Conservation (phyloP, 2,888 invertebrate species). For the Synergus itoensis region DNA sequence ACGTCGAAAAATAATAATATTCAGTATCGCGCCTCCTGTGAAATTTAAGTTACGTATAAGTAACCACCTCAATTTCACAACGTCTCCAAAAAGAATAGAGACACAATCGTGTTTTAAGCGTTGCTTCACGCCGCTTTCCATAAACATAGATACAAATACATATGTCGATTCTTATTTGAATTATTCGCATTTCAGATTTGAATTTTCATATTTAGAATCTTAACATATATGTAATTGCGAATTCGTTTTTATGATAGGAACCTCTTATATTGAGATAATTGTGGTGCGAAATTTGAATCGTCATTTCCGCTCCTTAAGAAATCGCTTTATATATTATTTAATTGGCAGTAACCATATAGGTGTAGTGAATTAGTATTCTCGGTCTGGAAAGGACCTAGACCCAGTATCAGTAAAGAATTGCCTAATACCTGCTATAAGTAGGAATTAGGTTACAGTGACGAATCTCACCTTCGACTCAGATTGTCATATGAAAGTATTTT, state of each 20-base stretch:
- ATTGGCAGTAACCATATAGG: background rate
- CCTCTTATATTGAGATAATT: background rate
- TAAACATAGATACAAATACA: background rate
- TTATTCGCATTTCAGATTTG: too few relatives aligned
- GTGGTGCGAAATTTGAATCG: background rate
- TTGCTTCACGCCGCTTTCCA: slow-evolving; percentile 3
- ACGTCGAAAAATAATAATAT: slow-evolving; percentile 31
- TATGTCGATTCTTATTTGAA: background rate
- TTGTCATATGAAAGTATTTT: slow-evolving; percentile 29
- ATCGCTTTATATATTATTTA: background rate
- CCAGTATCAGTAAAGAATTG: slow-evolving; percentile 62
- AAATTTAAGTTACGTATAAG: slow-evolving; percentile 29
- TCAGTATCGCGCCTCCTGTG: slow-evolving; percentile 27
- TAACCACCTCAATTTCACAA: slow-evolving; percentile 27
- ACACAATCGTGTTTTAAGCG: background rate
- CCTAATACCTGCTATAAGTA: slow-evolving; percentile 57
- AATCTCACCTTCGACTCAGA: slow-evolving; percentile 23
- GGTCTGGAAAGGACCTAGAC: slow-evolving; percentile 64
- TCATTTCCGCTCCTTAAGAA: too few relatives aligned
- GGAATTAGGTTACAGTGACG: slow-evolving; percentile 67
- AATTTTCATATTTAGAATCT: background rate
- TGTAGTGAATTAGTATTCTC: slow-evolving; percentile 61
- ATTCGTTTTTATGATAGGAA: too few relatives aligned
- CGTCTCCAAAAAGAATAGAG: background rate
- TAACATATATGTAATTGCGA: background rate